phyloP scores from a whole-genome alignment of 1,140 invertebrate genomes.

The Hesperophylax magnus region DNA sequence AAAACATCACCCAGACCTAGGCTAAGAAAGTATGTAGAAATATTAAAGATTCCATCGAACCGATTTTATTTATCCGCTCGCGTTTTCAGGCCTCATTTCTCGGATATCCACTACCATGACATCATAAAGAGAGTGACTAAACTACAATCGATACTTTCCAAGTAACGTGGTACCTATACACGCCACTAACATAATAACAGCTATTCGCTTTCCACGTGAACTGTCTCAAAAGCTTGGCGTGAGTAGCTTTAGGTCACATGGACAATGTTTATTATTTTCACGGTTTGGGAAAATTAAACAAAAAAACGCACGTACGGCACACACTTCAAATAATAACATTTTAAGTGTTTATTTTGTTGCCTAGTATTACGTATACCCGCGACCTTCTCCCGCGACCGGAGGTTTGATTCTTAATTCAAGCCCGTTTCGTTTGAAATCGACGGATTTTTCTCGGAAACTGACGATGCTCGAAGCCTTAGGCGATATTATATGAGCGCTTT shows the following conservation, averaged over 20 bases:
- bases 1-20: no score
- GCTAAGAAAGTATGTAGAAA: no score
- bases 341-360: neutral
- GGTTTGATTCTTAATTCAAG: neutral
- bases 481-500: constrained; percentile 15
- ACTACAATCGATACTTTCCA: constrained; percentile 53
- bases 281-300: neutral
- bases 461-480: neutral
- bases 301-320: neutral
- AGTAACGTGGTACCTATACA: constrained; percentile 31
- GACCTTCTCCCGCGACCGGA: neutral
- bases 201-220: neutral
- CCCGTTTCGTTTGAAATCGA: constrained; percentile 39
- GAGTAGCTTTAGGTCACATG: neutral
- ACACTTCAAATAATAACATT: constrained; percentile 10
- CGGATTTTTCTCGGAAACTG: constrained; percentile 30
- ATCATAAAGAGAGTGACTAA: constrained; percentile 54
- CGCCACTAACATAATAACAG: neutral
- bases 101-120: constrained; percentile 52
- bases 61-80: neutral
- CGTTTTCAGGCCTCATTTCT: constrained; percentile 13
- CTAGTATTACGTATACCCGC: constrained; percentile 2
- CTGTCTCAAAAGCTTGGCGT: constrained; percentile 21
- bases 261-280: constrained; percentile 1
- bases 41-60: no score